Evolutionary conservation across 1,140 invertebrate genomes (phyloP).

Genomic region (Drosophila paulistorum): DNA sequence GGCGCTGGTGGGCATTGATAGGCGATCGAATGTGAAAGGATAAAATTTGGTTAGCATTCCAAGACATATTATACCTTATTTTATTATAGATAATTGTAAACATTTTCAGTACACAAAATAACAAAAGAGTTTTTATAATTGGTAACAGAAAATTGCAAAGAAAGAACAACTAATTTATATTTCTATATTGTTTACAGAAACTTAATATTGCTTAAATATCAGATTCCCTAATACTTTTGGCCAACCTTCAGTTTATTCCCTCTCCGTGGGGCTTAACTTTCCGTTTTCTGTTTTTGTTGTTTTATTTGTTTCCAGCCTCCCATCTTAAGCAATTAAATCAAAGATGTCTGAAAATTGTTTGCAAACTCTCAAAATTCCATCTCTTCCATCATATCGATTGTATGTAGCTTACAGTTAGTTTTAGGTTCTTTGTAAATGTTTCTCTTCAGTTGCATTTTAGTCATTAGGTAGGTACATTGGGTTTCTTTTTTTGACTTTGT

Average conservation of each 20-base stretch:
- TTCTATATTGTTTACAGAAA: neutral
- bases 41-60: too few relatives aligned
- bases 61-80: neutral
- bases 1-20: neutral
- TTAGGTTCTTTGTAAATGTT: slow-evolving; percentile 18
- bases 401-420: neutral
- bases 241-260: too few relatives aligned
- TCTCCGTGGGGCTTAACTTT: neutral
- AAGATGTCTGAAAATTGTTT: neutral
- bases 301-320: slow-evolving; percentile 21
- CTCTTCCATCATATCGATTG: neutral
- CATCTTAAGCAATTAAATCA: neutral
- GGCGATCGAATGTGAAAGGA: neutral
- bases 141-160: neutral
- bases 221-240: neutral
- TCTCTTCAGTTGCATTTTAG: slow-evolving; percentile 12
- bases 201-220: slow-evolving; percentile 1
- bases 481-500: slow-evolving; percentile 23
- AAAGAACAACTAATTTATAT: neutral
- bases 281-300: too few relatives aligned
- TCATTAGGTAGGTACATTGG: slow-evolving; percentile 35
- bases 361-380: neutral
- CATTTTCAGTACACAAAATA: too few relatives aligned
- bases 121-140: too few relatives aligned
- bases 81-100: too few relatives aligned